These are phyloP conservation scores for Sapajus apella DNA, from an alignment of 2,113 vertebrate genomes.

Conservation along the genomic window DNA sequence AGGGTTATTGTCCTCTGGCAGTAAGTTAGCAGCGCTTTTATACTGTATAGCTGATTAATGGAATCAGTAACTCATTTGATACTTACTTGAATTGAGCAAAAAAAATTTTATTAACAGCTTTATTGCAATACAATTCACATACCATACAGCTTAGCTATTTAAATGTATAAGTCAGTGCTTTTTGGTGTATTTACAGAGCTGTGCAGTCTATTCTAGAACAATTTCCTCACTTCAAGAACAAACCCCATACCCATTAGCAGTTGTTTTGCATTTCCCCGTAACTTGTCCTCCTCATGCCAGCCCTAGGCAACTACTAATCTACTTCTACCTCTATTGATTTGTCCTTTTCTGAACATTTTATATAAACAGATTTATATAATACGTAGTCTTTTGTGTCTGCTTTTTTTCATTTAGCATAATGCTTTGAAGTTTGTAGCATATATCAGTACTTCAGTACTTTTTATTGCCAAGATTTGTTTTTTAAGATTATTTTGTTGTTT, in stretches of 20 bases:
- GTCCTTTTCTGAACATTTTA: neutral
- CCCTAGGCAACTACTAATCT: neutral
- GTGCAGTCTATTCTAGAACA: neutral
- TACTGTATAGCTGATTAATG: neutral
- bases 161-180: neutral
- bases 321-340: neutral
- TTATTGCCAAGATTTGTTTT: neutral
- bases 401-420: constrained; percentile 14
- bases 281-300: neutral
- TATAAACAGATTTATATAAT: neutral
- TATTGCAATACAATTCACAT: constrained; percentile 27
- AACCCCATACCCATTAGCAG: neutral
- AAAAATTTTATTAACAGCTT: constrained; percentile 1
- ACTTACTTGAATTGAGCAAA: constrained; percentile 24
- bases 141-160: neutral
- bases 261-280: neutral
- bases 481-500: constrained; percentile 27
- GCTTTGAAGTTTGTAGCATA: neutral
- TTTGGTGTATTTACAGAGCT: neutral
- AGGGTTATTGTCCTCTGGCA: constrained; percentile 11
- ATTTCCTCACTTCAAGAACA: neutral
- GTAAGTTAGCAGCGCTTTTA: constrained; percentile 17
- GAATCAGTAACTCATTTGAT: constrained; percentile 6
- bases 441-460: constrained; percentile 3
- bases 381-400: neutral